These are phyloP conservation scores for Acrocephalus scirpaceus DNA, from an alignment of 2,797 vertebrate species.

Conservation along the genomic window DNA sequence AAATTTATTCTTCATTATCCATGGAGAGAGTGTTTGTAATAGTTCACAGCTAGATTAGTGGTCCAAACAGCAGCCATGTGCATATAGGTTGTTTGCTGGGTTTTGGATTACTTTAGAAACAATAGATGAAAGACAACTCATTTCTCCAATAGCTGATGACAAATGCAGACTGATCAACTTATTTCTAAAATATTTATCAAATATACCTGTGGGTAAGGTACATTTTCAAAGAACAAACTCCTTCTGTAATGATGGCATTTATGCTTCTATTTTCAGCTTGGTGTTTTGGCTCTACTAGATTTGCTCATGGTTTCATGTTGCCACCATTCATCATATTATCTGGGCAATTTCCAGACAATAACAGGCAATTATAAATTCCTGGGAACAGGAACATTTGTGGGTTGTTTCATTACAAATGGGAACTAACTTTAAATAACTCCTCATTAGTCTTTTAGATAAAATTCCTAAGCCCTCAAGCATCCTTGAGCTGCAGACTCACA, in stretches of 20 bases:
- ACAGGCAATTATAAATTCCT: neutral
- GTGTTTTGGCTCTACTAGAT: neutral
- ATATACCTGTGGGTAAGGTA: neutral
- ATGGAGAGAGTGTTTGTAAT: neutral
- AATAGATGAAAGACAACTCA: neutral
- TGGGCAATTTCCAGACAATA: neutral
- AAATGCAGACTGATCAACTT: neutral
- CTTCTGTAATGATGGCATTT: neutral
- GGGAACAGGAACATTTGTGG: neutral
- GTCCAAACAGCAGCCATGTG: neutral
- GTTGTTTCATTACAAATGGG: neutral
- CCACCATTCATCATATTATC: neutral
- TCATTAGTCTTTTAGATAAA: neutral
- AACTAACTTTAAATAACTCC: neutral
- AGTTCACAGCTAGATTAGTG: neutral
- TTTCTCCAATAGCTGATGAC: neutral
- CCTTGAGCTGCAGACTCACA: neutral
- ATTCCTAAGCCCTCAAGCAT: neutral
- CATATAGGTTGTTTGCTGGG: neutral
- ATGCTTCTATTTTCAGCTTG: neutral
- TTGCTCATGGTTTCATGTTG: neutral
- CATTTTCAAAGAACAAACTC: neutral
- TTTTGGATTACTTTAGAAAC: neutral
- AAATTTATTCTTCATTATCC: slow-evolving; percentile 1
- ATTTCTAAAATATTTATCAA: neutral